Evolutionary conservation across 2,113 vertebrate species (phyloP).

Genomic region (Passer montanus): DNA sequence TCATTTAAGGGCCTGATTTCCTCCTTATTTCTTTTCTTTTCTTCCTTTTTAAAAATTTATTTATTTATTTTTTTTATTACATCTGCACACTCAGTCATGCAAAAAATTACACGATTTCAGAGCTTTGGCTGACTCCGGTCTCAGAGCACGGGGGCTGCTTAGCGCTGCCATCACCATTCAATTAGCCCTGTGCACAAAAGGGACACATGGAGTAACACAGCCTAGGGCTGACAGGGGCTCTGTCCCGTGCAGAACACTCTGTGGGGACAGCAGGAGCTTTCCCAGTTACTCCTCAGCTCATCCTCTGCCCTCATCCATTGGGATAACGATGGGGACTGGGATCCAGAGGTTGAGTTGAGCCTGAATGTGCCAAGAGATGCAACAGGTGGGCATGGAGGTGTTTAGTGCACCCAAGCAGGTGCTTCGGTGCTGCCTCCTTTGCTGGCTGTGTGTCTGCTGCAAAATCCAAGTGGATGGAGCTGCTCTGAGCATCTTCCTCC

Average conservation of each 20-base stretch:
- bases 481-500: not conserved
- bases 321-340: fast-evolving
- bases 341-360: not conserved
- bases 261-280: fast-evolving
- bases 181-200: slow-evolving; percentile 18
- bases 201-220: not conserved
- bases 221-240: not conserved
- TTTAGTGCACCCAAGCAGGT: fast-evolving
- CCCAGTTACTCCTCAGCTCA: fast-evolving
- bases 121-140: slow-evolving; percentile 41
- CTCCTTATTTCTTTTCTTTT: not conserved
- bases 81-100: slow-evolving; percentile 72
- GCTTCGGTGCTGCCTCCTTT: not conserved
- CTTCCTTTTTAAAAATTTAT: too few relatives aligned
- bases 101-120: slow-evolving; percentile 76
- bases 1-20: slow-evolving; percentile 31
- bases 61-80: not conserved
- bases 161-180: slow-evolving; percentile 52
- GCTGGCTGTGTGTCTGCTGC: not conserved
- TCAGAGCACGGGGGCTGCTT: slow-evolving; percentile 48
- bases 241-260: fast-evolving
- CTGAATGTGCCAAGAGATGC: fast-evolving
- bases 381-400: not conserved
- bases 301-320: not conserved
- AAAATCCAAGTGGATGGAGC: not conserved